A percentile compares a stretch with the other conserved stretches of the same genome.
phyloP scores from a whole-genome alignment of 2,113 vertebrate genomes.

The Mustelus asterias region DNA sequence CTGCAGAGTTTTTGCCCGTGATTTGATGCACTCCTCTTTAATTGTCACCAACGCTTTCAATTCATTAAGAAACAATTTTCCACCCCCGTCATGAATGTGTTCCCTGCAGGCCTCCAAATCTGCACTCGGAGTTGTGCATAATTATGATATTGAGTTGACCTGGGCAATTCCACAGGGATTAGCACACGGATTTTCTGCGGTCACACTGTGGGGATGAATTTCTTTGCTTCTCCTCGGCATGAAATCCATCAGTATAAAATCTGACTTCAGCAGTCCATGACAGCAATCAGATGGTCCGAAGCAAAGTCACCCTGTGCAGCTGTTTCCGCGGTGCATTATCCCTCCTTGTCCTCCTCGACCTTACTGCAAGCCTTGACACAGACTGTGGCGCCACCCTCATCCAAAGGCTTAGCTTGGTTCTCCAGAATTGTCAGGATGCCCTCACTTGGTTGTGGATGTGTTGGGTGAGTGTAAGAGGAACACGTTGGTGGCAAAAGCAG shows the following conservation, averaged over 20 bases:
- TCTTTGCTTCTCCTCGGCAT: background rate
- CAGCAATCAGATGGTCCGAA: background rate
- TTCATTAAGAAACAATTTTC: background rate
- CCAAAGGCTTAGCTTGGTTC: background rate
- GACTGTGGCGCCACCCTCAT: background rate
- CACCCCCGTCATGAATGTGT: background rate
- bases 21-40: background rate
- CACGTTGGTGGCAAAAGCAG: too few species aligned
- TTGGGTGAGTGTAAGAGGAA: too few species aligned
- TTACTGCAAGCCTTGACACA: background rate
- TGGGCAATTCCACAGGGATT: background rate
- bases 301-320: background rate
- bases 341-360: background rate
- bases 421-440: background rate
- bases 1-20: background rate
- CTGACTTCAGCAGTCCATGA: background rate
- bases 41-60: background rate
- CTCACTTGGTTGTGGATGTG: too few species aligned
- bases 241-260: background rate
- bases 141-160: slow-evolving; percentile 12
- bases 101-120: background rate
- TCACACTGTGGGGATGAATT: background rate
- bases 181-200: background rate
- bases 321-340: background rate
- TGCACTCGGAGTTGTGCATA: background rate